phyloP scores from a whole-genome alignment of 2,888 invertebrate species.

The Metellina segmentata region DNA sequence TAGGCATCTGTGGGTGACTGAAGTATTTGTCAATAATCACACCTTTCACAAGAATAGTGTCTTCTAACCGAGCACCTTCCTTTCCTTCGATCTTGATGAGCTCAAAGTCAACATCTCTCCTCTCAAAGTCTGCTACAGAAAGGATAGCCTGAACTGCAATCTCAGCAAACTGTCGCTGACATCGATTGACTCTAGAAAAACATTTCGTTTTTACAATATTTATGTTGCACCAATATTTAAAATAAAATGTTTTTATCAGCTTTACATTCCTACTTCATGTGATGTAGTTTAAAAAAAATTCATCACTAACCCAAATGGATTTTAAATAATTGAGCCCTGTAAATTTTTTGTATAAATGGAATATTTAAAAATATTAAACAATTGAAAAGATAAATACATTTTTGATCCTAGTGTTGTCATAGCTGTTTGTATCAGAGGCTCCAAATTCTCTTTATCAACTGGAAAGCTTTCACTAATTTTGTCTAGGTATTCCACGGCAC shows the following conservation, averaged over 20 bases:
- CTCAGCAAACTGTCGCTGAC: constrained; percentile 98
- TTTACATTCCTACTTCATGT: no score
- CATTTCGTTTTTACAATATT: not conserved
- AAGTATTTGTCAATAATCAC: constrained; percentile 99
- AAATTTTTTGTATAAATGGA: no score
- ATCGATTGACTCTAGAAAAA: constrained; percentile 90
- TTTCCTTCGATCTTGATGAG: constrained; percentile 99
- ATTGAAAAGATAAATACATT: constrained; percentile 84
- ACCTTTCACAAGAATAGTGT: constrained; percentile 96
- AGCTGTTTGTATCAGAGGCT: constrained; percentile 95
- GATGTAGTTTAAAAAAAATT: no score
- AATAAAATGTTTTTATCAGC: no score
- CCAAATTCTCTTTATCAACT: constrained; percentile 89
- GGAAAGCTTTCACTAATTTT: constrained; percentile 94
- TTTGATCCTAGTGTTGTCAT: constrained; percentile 99
- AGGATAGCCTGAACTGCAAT: constrained; percentile 99
- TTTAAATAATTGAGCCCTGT: no score
- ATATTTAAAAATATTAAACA: no score
- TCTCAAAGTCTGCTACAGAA: constrained; percentile 95
- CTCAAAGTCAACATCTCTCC: constrained; percentile 98
- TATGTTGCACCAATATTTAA: no score
- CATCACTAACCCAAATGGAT: no score
- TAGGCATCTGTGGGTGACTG: constrained; percentile 99
- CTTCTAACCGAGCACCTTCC: constrained; percentile 97
- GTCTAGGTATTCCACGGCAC: constrained; percentile 92